These are phyloP conservation scores for Dryoscopus gambensis DNA, from an alignment of 2,113 vertebrate genomes.

Conservation along the genomic window DNA sequence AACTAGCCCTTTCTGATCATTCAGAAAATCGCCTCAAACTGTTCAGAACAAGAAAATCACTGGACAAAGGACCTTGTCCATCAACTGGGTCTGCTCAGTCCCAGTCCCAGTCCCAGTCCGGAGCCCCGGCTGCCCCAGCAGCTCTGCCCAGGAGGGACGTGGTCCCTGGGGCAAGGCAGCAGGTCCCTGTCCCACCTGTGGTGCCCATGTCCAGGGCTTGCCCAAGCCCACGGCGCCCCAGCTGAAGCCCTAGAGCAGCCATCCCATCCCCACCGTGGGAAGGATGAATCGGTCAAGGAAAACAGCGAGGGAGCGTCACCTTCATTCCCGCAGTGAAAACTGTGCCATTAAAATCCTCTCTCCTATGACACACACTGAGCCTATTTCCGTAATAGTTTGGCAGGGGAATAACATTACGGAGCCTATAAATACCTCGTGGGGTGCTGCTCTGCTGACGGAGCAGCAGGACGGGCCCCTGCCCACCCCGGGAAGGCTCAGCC, in stretches of 20 bases:
- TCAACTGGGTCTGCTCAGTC: not conserved
- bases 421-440: conserved; percentile 49
- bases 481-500: not conserved
- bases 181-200: not conserved
- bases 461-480: not conserved
- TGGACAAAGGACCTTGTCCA: not conserved
- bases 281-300: not conserved
- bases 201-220: not conserved
- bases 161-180: not conserved
- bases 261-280: not conserved
- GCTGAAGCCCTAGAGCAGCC: not conserved
- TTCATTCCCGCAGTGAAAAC: not conserved
- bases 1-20: not conserved
- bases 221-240: fast-evolving
- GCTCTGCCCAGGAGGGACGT: not conserved
- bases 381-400: conserved; percentile 56
- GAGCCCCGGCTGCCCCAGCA: fast-evolving
- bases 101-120: not conserved
- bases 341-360: conserved; percentile 43
- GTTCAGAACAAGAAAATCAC: not conserved
- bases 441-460: conserved; percentile 20
- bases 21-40: not conserved
- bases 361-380: conserved; percentile 52
- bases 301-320: not conserved
- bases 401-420: conserved; percentile 41